These are phyloP conservation scores for Saccostrea echinata DNA, from an alignment of 1,140 invertebrate species.

Conservation along the genomic window DNA sequence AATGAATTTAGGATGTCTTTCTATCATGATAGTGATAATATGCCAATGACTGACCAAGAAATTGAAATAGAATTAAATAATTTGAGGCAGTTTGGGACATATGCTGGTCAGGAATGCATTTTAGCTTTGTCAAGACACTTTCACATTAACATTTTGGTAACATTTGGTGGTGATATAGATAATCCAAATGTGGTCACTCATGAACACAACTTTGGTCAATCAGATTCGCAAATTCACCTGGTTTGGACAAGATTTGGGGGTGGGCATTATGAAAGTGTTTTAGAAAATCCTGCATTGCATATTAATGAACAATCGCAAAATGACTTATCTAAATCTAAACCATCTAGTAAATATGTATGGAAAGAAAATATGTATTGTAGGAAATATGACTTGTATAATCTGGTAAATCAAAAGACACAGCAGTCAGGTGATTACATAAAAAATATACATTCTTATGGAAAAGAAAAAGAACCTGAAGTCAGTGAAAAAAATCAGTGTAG, in stretches of 20 bases:
- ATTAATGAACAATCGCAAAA: too few species aligned
- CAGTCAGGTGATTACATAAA: background rate
- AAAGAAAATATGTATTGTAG: background rate
- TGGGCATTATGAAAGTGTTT: slow-evolving; percentile 7
- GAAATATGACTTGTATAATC: background rate
- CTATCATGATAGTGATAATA: background rate
- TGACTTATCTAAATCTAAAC: background rate
- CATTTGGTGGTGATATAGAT: background rate
- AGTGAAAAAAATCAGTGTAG: background rate
- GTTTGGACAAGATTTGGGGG: slow-evolving; percentile 6
- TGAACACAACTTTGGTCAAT: background rate
- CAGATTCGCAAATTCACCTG: slow-evolving; percentile 11
- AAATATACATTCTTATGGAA: background rate
- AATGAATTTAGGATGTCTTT: background rate
- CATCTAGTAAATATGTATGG: background rate
- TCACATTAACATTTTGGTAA: slow-evolving; percentile 34
- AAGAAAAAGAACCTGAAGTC: background rate
- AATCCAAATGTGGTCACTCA: background rate
- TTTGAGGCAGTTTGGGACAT: background rate
- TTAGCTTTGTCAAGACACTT: slow-evolving; percentile 4
- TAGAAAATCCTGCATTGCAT: too few species aligned
- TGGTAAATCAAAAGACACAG: background rate
- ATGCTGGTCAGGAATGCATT: slow-evolving; percentile 48
- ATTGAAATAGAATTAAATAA: slow-evolving; percentile 6
- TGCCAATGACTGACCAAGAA: too few species aligned